Conservation (phyloP, 2,797 vertebrate genomes). For the Manis pentadactyla region DNA sequence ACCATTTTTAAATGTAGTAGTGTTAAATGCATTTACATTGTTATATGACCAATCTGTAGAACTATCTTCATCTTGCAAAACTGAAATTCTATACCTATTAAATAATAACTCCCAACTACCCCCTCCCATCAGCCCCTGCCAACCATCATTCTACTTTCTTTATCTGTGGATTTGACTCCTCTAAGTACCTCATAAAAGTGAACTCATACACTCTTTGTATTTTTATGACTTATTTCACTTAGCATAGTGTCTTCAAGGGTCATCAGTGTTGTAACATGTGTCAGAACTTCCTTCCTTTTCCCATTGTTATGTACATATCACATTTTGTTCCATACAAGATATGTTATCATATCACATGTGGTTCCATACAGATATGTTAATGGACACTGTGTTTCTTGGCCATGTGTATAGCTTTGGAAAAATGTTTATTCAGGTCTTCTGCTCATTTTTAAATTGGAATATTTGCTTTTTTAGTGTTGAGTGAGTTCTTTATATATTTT, state of each 20-base stretch:
- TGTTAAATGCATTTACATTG: neutral
- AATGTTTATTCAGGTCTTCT: too few species aligned
- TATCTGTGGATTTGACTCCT: neutral
- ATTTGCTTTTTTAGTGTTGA: too few species aligned
- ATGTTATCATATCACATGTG: too few species aligned
- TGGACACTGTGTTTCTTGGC: neutral
- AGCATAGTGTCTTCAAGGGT: neutral
- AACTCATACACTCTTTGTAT: neutral
- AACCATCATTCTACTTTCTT: neutral
- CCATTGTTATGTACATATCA: neutral
- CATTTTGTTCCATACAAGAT: too few species aligned
- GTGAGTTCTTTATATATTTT: too few species aligned
- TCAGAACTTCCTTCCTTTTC: neutral
- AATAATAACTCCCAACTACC: neutral
- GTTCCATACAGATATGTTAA: too few species aligned
- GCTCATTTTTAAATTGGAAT: too few species aligned
- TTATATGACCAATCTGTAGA: neutral
- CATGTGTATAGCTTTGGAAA: too few species aligned
- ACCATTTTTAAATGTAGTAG: neutral
- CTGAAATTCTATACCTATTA: neutral
- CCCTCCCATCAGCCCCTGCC: neutral
- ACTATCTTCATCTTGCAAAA: neutral
- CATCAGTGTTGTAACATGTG: neutral
- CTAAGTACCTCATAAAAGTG: neutral
- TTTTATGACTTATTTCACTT: neutral